Evolutionary conservation across 2,888 invertebrate genomes (phyloP).

Genomic region (Caenorhabditis imperialis): DNA sequence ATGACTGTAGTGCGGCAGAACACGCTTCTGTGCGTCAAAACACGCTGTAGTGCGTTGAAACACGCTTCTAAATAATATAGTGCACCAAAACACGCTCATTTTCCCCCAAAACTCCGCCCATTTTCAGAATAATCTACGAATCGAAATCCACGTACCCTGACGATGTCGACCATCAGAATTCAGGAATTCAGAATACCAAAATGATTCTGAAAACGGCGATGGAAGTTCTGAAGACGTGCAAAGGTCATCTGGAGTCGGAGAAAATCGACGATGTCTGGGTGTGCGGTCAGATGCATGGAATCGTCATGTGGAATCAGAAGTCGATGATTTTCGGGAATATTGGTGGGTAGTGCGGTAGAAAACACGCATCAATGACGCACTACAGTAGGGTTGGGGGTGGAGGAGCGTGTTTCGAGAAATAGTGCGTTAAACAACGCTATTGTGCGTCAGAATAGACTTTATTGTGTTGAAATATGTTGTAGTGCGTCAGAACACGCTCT

Average conservation of each 20-base stretch:
- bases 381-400: too few species aligned
- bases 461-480: too few species aligned
- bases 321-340: neutral
- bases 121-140: constrained; percentile 21
- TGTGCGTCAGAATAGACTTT: too few species aligned
- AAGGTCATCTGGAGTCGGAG: neutral
- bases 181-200: constrained; percentile 32
- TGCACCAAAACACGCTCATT: neutral
- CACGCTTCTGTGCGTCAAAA: too few species aligned
- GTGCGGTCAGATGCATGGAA: constrained; percentile 63
- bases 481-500: too few species aligned
- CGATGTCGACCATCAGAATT: neutral
- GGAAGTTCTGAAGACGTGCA: constrained; percentile 17
- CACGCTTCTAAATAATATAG: too few species aligned
- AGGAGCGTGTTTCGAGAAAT: too few species aligned
- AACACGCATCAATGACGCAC: too few species aligned
- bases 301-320: constrained; percentile 52
- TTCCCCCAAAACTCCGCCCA: neutral
- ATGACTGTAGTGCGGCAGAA: too few species aligned
- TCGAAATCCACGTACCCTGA: constrained; percentile 13
- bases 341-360: too few species aligned
- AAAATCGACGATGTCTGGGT: constrained; percentile 42
- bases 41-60: too few species aligned
- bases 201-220: constrained; percentile 18
- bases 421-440: too few species aligned